A percentile compares a stretch with the other conserved stretches of the same genome.
Evolutionary conservation across 2,888 invertebrate genomes (phyloP).

Genomic region (Himalopsyche kuldschensis): DNA sequence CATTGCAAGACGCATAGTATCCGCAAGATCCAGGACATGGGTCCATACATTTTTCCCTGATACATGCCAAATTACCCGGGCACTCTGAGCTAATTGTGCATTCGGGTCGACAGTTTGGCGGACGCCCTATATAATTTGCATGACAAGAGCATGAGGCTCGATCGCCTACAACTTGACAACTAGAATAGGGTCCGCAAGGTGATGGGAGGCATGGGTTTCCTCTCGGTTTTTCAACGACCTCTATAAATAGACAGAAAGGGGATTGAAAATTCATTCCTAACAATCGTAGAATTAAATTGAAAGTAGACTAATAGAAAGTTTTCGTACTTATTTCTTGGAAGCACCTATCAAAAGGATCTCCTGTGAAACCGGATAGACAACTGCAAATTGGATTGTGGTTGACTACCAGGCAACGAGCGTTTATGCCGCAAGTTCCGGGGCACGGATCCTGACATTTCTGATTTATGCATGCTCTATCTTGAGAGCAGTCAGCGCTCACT

Average conservation of each 20-base stretch:
- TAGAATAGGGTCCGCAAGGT: conserved; percentile 78
- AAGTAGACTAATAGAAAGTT: conserved; percentile 4
- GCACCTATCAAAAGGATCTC: conserved; percentile 79
- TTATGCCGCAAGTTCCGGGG: conserved; percentile 73
- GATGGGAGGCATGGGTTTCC: conserved; percentile 69
- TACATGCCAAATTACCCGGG: conserved; percentile 70
- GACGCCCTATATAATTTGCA: conserved; percentile 73
- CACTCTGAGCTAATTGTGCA: conserved; percentile 75
- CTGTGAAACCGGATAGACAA: conserved; percentile 68
- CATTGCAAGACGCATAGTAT: conserved; percentile 68
- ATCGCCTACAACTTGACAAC: conserved; percentile 68
- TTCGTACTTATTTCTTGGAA: conserved; percentile 65
- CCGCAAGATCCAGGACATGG: conserved; percentile 79
- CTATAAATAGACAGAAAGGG: conserved; percentile 31
- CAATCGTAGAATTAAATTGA: neutral
- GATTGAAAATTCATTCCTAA: neutral
- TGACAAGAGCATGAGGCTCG: conserved; percentile 76
- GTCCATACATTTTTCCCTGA: conserved; percentile 71
- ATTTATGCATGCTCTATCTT: conserved; percentile 74
- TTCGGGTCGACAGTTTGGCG: conserved; percentile 78
- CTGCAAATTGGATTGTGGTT: conserved; percentile 81
- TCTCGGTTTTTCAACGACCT: conserved; percentile 51
- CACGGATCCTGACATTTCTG: conserved; percentile 80
- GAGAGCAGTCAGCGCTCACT: conserved; percentile 75
- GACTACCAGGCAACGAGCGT: conserved; percentile 76